Conservation (phyloP, 2,888 invertebrate species). For the Pachymerium ferrugineum region DNA sequence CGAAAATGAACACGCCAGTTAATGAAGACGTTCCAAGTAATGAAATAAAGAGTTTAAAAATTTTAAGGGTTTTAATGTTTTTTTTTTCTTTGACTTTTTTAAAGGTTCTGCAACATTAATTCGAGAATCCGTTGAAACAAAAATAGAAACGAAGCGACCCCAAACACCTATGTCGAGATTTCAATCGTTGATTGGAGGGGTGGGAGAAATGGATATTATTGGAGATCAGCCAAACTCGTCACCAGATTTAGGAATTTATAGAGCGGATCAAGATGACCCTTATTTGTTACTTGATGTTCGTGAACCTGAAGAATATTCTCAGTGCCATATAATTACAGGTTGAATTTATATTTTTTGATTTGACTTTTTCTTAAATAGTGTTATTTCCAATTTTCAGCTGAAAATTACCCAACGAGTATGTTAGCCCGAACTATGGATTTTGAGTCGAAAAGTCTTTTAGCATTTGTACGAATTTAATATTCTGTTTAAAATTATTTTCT, state of each 20-base stretch:
- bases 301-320: conserved; percentile 45
- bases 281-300: conserved; percentile 51
- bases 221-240: background rate
- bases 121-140: background rate
- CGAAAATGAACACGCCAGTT: background rate
- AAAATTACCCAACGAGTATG: conserved; percentile 48
- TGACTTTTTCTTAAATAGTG: background rate
- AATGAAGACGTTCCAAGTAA: background rate
- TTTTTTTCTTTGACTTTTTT: background rate
- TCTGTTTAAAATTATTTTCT: conserved; percentile 42
- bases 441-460: conserved; percentile 49
- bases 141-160: background rate
- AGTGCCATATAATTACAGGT: conserved; percentile 47
- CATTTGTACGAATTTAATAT: conserved; percentile 45
- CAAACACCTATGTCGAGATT: background rate
- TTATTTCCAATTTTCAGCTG: conserved; percentile 44
- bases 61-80: too few relatives aligned
- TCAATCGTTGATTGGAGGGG: background rate
- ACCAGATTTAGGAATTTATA: background rate
- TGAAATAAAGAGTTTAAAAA: too few relatives aligned
- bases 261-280: conserved; percentile 40
- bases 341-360: background rate
- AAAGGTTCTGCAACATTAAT: too few relatives aligned
- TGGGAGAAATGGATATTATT: background rate
- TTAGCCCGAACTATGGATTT: conserved; percentile 48